Evolutionary conservation across 2,888 invertebrate species (phyloP), one percentile per base, ranked within the genome.

Genomic region (Oxytorus armatus): DNA sequence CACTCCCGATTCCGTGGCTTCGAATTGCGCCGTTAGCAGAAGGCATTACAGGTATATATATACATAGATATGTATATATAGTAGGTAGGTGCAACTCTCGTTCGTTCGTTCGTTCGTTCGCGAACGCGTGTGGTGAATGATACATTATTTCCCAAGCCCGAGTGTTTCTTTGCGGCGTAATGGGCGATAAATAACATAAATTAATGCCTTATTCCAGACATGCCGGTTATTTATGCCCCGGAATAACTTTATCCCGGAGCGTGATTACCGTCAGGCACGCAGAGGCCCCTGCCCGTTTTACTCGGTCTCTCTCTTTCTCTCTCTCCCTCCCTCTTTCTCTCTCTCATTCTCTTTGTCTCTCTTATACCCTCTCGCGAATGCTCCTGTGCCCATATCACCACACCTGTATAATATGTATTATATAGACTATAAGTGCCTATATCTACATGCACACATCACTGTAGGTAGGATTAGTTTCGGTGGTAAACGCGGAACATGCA

Each of bases 171-270:
- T 88, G 89, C 90, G 85, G 89, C 90, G 89, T 91, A 91, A 91
- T 91, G 90, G 91, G 87, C 90, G 90, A 91, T 91, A 91, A 91
- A 91, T 91, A 91, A 91, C 91, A 89, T 90, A 90, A 91, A 91
- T 91, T 91, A 91, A 91, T 91, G 90, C 91, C 89, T 90, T 89
- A 90, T 90, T 89, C 91, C 88, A 89, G 90, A 89, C 90, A 89
- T 88, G 89, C 88, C 85, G 90, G 89, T 91, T 91, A 91, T 91
- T 91, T 91, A 91, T 91, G 89, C 87, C 87, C 88, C 87, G 88
- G 91, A 91, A 91, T 91, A 91, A 91, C 91, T 91, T 91, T 91
- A 91, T 91, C 89, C 91, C 87, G 86, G 87, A 88, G 89, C 90
- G 88, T 91, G 90, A 91, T 91, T 91, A 91, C 91, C 89, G 88